A percentile compares a stretch with the other conserved stretches of the same genome.
phyloP scores from a whole-genome alignment of 1,140 invertebrate genomes.

The Calycopis cecrops region DNA sequence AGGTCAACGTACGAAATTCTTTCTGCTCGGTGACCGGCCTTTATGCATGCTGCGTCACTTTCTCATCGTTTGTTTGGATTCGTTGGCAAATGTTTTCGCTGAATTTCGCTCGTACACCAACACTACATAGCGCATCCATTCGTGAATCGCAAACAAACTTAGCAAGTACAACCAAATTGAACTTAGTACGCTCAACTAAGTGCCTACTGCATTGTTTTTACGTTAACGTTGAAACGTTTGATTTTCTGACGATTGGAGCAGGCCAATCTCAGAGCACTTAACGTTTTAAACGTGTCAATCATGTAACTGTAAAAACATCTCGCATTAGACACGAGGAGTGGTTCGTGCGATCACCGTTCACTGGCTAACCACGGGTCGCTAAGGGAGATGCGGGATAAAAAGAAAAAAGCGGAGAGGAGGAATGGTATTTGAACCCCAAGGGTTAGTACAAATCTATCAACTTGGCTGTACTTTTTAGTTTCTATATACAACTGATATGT shows the following conservation, averaged over 20 bases:
- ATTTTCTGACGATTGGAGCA: no score
- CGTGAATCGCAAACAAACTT: conserved; percentile 58
- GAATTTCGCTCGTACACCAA: conserved; percentile 69
- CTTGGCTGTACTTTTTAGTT: conserved; percentile 62
- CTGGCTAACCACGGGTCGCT: conserved; percentile 23
- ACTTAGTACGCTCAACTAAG: conserved; percentile 20
- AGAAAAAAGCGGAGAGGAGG: conserved; percentile 40
- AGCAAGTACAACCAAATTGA: conserved; percentile 69
- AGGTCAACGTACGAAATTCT: no score
- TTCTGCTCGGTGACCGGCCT: no score
- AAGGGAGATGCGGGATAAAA: conserved; percentile 44
- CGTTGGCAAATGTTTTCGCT: conserved; percentile 52
- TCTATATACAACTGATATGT: conserved; percentile 10
- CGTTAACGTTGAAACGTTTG: no score
- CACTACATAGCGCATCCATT: conserved; percentile 35
- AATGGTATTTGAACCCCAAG: conserved; percentile 53
- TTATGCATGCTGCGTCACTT: conserved; percentile 48
- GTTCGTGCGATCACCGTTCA: conserved; percentile 13
- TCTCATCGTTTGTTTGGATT: conserved; percentile 46
- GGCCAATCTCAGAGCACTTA: no score
- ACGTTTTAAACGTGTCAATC: no score
- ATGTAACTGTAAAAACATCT: no score
- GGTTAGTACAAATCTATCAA: conserved; percentile 48
- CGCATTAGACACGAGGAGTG: no score
- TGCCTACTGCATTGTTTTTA: no score